Percentiles rank a stretch among this genome's conserved stretches.
These are phyloP conservation scores for Batillaria attramentaria DNA, from an alignment of 1,140 invertebrate species.

Conservation along the genomic window DNA sequence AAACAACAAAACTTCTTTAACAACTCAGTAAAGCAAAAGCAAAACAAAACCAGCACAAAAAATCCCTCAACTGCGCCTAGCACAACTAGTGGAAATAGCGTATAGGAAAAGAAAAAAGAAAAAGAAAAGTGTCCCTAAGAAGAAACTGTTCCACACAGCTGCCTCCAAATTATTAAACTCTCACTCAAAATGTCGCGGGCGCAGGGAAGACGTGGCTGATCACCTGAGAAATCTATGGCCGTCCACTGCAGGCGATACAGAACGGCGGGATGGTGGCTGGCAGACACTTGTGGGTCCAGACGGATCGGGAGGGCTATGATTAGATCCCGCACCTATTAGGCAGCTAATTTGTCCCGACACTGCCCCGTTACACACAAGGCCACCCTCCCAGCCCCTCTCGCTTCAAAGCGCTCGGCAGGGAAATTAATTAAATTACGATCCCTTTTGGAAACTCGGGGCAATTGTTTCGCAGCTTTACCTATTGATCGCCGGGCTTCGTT, in stretches of 20 bases:
- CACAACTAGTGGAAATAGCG: not conserved
- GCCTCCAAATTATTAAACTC: no score
- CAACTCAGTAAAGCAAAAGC: not conserved
- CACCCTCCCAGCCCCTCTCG: no score
- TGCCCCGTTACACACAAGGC: not conserved
- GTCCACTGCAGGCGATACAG: no score
- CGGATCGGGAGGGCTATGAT: not conserved
- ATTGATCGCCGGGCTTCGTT: slow-evolving; percentile 15
- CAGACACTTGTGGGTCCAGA: no score
- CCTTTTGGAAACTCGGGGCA: slow-evolving; percentile 15
- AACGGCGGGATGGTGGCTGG: no score
- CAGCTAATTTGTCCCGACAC: slow-evolving; percentile 24
- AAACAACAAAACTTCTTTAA: no score
- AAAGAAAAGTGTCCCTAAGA: no score
- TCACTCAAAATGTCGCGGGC: no score
- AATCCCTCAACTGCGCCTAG: not conserved
- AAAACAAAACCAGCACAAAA: not conserved
- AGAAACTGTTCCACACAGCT: no score
- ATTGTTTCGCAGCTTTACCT: slow-evolving; percentile 28
- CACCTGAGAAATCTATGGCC: no score
- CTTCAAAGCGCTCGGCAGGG: slow-evolving; percentile 1
- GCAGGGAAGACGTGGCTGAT: no score
- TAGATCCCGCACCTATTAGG: slow-evolving; percentile 2
- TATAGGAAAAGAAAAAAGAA: not conserved
- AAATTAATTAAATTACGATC: slow-evolving; percentile 32